Evolutionary conservation across 2,797 vertebrate species (phyloP).

Genomic region (Lerista edwardsae): DNA sequence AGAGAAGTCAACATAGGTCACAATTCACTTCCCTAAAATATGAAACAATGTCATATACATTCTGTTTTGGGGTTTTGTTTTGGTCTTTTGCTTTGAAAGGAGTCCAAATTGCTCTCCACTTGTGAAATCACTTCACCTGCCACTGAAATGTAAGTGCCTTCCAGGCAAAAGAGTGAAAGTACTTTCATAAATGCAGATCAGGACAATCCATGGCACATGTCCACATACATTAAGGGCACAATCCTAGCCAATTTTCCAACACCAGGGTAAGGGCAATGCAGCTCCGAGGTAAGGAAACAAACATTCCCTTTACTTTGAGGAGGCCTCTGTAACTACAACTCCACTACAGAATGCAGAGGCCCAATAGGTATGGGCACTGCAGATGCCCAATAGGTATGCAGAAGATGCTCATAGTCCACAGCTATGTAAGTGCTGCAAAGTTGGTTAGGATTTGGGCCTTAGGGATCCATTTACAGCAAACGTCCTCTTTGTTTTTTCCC

Average conservation of each 20-base stretch:
- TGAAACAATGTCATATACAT: not conserved
- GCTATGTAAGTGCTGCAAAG: too few relatives aligned
- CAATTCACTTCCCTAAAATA: slow-evolving; percentile 27
- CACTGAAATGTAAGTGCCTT: slow-evolving; percentile 7
- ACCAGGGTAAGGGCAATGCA: too few relatives aligned
- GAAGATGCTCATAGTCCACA: too few relatives aligned
- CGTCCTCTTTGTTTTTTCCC: slow-evolving; percentile 10
- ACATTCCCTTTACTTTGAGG: too few relatives aligned
- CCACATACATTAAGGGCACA: not conserved
- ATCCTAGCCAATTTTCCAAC: too few relatives aligned
- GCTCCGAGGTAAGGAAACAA: too few relatives aligned
- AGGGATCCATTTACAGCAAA: slow-evolving; percentile 26
- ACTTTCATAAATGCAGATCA: not conserved
- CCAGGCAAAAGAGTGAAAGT: not conserved
- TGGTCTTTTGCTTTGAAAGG: slow-evolving; percentile 16
- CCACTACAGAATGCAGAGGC: too few relatives aligned
- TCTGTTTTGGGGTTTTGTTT: slow-evolving; percentile 3
- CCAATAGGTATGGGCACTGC: too few relatives aligned
- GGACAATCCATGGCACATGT: slow-evolving; percentile 22
- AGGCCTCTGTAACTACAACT: too few relatives aligned
- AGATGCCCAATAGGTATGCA: too few relatives aligned
- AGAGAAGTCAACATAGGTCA: slow-evolving; percentile 25
- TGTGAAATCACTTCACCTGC: not conserved
- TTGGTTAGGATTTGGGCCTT: too few relatives aligned
- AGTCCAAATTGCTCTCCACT: slow-evolving; percentile 7